Evolutionary conservation across 2,888 invertebrate genomes (phyloP).

Genomic region (Patella ulyssiponensis): DNA sequence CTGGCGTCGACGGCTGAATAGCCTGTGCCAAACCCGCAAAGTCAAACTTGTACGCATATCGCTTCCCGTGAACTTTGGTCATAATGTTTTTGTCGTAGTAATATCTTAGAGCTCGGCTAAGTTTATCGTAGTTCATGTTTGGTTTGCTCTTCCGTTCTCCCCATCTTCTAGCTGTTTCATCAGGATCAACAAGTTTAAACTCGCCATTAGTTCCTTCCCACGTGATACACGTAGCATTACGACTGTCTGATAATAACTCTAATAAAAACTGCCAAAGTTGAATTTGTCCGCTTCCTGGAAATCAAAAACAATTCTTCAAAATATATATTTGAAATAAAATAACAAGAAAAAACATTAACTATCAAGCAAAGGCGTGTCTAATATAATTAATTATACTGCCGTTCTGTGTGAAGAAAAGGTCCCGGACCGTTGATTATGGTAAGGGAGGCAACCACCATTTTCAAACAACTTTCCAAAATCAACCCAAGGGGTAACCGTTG

Average conservation of each 20-base stretch:
- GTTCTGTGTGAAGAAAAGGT: background rate
- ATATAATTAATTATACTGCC: background rate
- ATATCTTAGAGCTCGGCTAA: constrained; percentile 92
- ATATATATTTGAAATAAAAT: constrained; percentile 4
- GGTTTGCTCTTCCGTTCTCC: constrained; percentile 95
- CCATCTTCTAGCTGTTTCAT: constrained; percentile 94
- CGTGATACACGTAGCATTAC: constrained; percentile 90
- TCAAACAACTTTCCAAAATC: too few species aligned
- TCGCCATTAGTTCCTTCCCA: constrained; percentile 97
- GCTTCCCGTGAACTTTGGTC: constrained; percentile 97
- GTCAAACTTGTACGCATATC: constrained; percentile 94
- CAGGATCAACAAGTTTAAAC: constrained; percentile 94
- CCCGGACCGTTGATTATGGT: too few species aligned
- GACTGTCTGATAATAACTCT: constrained; percentile 90
- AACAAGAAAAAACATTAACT: too few species aligned
- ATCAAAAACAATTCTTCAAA: constrained; percentile 65
- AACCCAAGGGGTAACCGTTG: too few species aligned
- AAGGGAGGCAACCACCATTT: too few species aligned
- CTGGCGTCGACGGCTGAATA: constrained; percentile 79
- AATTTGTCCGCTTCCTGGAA: constrained; percentile 84
- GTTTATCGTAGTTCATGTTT: constrained; percentile 98
- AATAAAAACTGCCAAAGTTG: constrained; percentile 99
- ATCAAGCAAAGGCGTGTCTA: background rate
- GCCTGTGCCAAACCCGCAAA: constrained; percentile 90
- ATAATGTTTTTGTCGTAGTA: constrained; percentile 99